Percentiles rank a stretch among this genome's conserved stretches.
Evolutionary conservation across 2,797 vertebrate species (phyloP).

Genomic region (Etheostoma nigrum): DNA sequence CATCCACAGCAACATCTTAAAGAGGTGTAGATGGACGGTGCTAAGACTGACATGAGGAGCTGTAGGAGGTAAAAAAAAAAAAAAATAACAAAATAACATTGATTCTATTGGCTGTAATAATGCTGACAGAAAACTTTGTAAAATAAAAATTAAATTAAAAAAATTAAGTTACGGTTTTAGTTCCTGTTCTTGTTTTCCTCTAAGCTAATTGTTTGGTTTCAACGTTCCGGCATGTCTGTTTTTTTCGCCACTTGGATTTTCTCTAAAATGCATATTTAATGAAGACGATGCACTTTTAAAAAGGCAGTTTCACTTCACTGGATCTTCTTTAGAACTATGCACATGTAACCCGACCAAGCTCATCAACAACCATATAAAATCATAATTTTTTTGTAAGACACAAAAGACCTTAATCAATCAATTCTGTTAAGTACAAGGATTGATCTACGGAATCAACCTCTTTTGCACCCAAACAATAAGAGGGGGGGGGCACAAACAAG

Average conservation of each 20-base stretch:
- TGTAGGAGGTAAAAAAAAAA: too few species aligned
- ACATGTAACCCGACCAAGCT: not conserved
- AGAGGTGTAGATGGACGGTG: not conserved
- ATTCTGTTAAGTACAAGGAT: not conserved
- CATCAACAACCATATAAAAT: not conserved
- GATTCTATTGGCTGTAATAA: too few species aligned
- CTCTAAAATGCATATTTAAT: not conserved
- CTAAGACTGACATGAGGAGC: not conserved
- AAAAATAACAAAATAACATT: not conserved
- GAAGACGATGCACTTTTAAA: constrained; percentile 1
- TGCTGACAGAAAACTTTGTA: not conserved
- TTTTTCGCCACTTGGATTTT: not conserved
- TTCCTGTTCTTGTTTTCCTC: not conserved
- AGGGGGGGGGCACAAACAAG: not conserved
- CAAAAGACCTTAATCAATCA: not conserved
- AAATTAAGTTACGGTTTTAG: not conserved
- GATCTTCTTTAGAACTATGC: not conserved
- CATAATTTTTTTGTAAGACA: too few species aligned
- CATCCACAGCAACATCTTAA: not conserved
- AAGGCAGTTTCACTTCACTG: constrained; percentile 14
- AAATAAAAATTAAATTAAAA: too few species aligned
- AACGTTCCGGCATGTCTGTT: not conserved
- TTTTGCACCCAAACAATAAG: not conserved
- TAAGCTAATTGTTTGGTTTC: not conserved
- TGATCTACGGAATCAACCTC: too few species aligned